Evolutionary conservation across 2,888 invertebrate species (phyloP).

Genomic region (Spodoptera picta): DNA sequence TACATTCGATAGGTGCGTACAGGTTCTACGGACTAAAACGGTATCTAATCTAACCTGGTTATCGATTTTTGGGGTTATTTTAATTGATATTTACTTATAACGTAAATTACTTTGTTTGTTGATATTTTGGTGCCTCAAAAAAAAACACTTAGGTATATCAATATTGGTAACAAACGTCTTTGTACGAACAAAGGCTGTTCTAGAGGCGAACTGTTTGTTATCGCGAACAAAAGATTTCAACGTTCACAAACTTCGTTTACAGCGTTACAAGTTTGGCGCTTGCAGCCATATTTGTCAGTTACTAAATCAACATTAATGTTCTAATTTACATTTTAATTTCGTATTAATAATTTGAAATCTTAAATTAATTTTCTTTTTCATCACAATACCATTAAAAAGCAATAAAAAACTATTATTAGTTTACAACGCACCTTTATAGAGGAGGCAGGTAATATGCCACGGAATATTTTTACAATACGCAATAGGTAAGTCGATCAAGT

Average conservation of each 20-base stretch:
- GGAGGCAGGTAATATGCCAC: conserved; percentile 20
- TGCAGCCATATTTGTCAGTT: conserved; percentile 2
- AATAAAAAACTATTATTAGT: conserved; percentile 3
- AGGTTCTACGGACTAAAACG: not conserved
- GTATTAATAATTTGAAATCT: not conserved
- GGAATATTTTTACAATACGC: conserved; percentile 20
- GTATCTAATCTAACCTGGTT: too few relatives aligned
- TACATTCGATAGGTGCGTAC: not conserved
- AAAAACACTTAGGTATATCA: too few relatives aligned
- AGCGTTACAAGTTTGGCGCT: too few relatives aligned
- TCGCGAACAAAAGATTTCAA: conserved; percentile 69
- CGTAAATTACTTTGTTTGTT: too few relatives aligned
- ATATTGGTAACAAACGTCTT: too few relatives aligned
- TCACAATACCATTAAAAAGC: conserved; percentile 18
- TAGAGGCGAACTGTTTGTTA: not conserved
- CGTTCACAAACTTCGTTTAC: conserved; percentile 34
- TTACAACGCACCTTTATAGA: conserved; percentile 15
- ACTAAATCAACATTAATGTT: not conserved
- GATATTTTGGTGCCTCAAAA: too few relatives aligned
- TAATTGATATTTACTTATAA: too few relatives aligned
- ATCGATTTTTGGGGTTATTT: too few relatives aligned
- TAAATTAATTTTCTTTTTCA: conserved; percentile 2
- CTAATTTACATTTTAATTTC: not conserved
- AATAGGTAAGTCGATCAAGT: conserved; percentile 37
- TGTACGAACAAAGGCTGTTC: too few relatives aligned